phyloP scores from a whole-genome alignment of 2,113 vertebrate genomes.

The Poicephalus gulielmi region DNA sequence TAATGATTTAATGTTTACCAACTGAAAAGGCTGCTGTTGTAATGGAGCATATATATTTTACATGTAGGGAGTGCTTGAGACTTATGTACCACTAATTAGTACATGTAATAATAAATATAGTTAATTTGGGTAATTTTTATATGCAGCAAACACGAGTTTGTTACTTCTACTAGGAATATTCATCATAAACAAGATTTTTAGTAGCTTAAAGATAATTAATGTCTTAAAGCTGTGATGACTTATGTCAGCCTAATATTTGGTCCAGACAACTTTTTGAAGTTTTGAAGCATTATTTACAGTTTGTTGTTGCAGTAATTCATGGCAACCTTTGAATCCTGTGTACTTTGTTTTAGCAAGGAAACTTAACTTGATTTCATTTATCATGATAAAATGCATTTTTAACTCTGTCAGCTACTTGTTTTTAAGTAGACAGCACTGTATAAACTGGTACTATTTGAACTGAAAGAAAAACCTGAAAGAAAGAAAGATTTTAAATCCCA shows the following conservation, averaged over 20 bases:
- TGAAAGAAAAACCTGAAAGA: background rate
- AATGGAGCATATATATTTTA: background rate
- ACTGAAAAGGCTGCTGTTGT: background rate
- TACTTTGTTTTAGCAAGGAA: background rate
- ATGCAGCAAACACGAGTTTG: background rate
- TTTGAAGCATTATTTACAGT: background rate
- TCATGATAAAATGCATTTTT: background rate
- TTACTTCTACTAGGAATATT: background rate
- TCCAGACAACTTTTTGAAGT: background rate
- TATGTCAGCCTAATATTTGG: background rate
- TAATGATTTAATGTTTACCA: constrained; percentile 6
- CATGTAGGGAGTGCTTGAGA: background rate
- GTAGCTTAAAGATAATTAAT: constrained; percentile 10
- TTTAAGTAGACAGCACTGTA: background rate
- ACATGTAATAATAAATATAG: background rate
- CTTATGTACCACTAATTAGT: background rate
- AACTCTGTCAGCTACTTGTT: background rate
- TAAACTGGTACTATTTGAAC: background rate
- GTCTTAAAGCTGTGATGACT: background rate
- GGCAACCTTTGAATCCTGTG: background rate
- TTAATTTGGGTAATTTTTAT: background rate
- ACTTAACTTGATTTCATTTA: background rate
- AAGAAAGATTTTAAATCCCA: background rate
- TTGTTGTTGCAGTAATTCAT: background rate
- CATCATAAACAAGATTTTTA: background rate